A percentile compares a stretch with the other conserved stretches of the same genome.
These are phyloP conservation scores for Petrocephalus sullivani DNA, from an alignment of 2,797 vertebrate species.

Conservation along the genomic window DNA sequence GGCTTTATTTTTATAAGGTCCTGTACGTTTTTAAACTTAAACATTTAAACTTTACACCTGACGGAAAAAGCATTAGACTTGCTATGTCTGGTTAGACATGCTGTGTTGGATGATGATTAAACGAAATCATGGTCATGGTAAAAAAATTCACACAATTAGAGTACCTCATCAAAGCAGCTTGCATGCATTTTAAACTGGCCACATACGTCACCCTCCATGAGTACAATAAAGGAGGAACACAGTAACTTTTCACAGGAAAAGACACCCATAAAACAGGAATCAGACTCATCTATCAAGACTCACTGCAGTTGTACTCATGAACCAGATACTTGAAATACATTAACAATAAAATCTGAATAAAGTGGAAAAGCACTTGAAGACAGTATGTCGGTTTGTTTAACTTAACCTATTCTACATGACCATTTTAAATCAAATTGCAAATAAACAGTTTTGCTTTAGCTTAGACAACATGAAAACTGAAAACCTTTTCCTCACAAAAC, in stretches of 20 bases:
- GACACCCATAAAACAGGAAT: not conserved
- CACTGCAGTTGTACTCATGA: not conserved
- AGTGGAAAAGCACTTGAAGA: not conserved
- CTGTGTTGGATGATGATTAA: not conserved
- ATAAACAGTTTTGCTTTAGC: not conserved
- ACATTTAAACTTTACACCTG: not conserved
- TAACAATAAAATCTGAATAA: not conserved
- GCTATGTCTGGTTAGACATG: not conserved
- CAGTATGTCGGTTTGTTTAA: not conserved
- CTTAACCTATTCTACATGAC: not conserved
- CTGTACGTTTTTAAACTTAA: too few species aligned
- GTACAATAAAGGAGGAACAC: not conserved
- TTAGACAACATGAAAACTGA: constrained; percentile 28
- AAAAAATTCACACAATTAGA: not conserved
- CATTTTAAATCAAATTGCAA: not conserved
- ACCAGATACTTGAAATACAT: not conserved
- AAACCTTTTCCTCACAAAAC: constrained; percentile 29
- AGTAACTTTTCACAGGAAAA: not conserved
- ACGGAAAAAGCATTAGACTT: not conserved
- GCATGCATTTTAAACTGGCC: not conserved
- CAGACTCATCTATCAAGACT: not conserved
- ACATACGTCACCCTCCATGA: not conserved
- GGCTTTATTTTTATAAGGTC: too few species aligned
- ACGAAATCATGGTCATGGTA: not conserved
- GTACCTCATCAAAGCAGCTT: not conserved